Conservation (phyloP, 2,888 invertebrate species). For the Allygus modestus region DNA sequence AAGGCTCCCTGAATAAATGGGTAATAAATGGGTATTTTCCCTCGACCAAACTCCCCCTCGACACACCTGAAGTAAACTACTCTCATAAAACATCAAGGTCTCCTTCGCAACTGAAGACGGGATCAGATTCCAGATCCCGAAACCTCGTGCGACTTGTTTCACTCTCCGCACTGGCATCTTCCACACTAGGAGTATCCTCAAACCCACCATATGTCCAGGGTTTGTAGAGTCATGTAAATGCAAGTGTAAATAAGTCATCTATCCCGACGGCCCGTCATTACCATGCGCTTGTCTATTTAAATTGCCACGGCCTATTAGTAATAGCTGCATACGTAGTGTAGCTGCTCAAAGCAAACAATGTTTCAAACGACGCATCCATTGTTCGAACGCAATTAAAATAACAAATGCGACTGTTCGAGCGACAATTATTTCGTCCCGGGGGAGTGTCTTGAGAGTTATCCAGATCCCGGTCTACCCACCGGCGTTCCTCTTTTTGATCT, state of each 20-base stretch:
- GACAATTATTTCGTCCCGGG: constrained; percentile 57
- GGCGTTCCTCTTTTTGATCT: constrained; percentile 49
- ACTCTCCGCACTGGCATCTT: no score
- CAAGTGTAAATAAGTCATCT: constrained; percentile 53
- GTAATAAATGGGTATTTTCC: no score
- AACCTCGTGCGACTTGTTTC: no score
- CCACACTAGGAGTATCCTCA: no score
- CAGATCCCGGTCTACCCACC: constrained; percentile 37
- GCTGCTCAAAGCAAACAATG: constrained; percentile 58
- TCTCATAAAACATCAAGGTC: no score
- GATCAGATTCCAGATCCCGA: no score
- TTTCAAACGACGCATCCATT: constrained; percentile 58
- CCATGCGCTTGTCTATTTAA: constrained; percentile 54
- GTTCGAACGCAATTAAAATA: constrained; percentile 65
- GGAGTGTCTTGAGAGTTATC: constrained; percentile 44
- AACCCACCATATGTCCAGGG: constrained; percentile 30
- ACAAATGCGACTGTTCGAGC: constrained; percentile 63
- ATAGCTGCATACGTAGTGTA: constrained; percentile 53
- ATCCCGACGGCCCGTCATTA: constrained; percentile 20
- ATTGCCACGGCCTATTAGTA: constrained; percentile 53
- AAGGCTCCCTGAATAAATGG: no score
- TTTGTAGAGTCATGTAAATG: constrained; percentile 4
- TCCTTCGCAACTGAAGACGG: no score
- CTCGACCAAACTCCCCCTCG: no score
- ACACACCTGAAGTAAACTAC: no score